Evolutionary conservation across 2,113 vertebrate genomes (phyloP).

Genomic region (Nannobrachium achirus): DNA sequence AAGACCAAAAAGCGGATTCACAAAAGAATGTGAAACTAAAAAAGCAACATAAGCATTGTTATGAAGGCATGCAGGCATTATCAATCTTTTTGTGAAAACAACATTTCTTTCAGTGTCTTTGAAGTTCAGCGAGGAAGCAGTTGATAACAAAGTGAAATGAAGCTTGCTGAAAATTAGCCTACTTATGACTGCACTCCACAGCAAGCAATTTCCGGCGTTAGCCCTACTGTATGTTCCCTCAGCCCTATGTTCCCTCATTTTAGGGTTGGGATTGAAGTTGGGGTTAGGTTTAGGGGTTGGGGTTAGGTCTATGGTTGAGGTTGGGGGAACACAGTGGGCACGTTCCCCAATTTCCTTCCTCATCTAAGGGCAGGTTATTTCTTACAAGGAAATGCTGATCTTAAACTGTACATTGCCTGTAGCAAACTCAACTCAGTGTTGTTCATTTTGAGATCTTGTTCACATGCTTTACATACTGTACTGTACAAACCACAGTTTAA

Average conservation of each 20-base stretch:
- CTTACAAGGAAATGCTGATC: background rate
- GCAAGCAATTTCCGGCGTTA: background rate
- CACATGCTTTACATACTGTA: background rate
- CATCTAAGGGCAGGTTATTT: background rate
- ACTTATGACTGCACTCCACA: conserved; percentile 27
- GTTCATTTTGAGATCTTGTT: too few species aligned
- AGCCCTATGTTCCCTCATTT: too few species aligned
- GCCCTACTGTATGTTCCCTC: too few species aligned
- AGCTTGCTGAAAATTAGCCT: conserved; percentile 27
- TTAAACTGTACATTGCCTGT: background rate
- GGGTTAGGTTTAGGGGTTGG: too few species aligned
- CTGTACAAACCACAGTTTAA: background rate
- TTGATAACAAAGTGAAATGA: background rate
- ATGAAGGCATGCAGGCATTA: background rate
- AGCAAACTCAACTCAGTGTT: background rate
- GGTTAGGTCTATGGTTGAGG: too few species aligned
- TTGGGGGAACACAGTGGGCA: too few species aligned
- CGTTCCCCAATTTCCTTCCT: background rate
- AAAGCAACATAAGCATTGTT: background rate
- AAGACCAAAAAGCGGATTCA: conserved; percentile 2
- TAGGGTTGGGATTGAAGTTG: too few species aligned
- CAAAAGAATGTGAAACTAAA: conserved; percentile 8
- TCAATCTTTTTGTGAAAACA: background rate
- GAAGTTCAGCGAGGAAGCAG: background rate
- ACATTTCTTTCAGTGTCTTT: background rate